A percentile compares a stretch with the other conserved stretches of the same genome.
These are phyloP conservation scores for Dryocosmus kuriphilus DNA, from an alignment of 2,888 invertebrate genomes.

Conservation along the genomic window DNA sequence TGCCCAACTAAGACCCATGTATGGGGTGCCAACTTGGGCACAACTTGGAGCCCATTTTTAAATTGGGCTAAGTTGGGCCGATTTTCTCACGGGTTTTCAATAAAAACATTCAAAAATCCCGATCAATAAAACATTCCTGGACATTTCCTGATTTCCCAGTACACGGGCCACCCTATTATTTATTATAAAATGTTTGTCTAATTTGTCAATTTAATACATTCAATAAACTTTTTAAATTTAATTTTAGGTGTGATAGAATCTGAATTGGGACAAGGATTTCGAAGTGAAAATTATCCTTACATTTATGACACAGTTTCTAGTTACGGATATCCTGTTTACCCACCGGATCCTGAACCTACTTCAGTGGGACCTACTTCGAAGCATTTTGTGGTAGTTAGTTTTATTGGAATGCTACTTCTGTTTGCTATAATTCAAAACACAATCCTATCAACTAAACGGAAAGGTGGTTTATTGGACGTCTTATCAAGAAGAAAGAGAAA, in stretches of 20 bases:
- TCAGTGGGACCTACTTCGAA: constrained; percentile 68
- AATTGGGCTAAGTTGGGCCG: too few species aligned
- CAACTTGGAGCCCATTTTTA: too few species aligned
- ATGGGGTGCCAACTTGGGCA: too few species aligned
- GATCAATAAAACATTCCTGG: too few species aligned
- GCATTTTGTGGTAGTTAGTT: constrained; percentile 73
- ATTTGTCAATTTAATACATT: not conserved
- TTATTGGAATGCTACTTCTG: constrained; percentile 73
- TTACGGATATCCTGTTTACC: constrained; percentile 51
- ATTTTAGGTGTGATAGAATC: constrained; percentile 44
- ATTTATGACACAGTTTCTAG: constrained; percentile 57
- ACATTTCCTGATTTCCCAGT: too few species aligned
- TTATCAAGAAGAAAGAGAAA: constrained; percentile 70
- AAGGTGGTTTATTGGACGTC: constrained; percentile 69
- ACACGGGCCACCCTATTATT: too few species aligned
- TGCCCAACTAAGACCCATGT: too few species aligned
- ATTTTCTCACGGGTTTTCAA: too few species aligned
- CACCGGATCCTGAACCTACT: constrained; percentile 56
- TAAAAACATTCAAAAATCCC: too few species aligned
- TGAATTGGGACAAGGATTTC: constrained; percentile 53
- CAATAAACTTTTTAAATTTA: not conserved
- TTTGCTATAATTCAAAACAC: constrained; percentile 75
- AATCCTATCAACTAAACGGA: constrained; percentile 67
- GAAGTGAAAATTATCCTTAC: constrained; percentile 62
- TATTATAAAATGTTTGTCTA: not conserved